Evolutionary conservation across 2,888 invertebrate genomes (phyloP), one percentile per base, ranked within the genome.

Genomic region (Eupithecia subumbrata): DNA sequence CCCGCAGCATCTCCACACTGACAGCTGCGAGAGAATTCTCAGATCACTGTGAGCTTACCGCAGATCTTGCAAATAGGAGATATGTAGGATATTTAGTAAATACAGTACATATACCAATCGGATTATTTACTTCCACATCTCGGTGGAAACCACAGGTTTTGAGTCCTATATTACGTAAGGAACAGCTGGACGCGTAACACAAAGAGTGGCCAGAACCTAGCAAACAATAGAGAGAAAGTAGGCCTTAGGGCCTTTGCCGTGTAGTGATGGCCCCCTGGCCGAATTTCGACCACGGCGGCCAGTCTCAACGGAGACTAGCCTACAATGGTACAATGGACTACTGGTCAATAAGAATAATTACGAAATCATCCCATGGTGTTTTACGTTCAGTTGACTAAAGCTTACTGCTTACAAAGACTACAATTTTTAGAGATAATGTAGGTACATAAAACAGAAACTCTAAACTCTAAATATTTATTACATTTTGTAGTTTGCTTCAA

Each of bases 21-120:
- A 84, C 84, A 84, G 85, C 85, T 86, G 84, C 80, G 84, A 83
- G 82, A 82, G 84, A 86, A 87, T 88, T 89, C 85, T 83, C 87
- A 87, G 88, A 87, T 86, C 88, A 85, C 87, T 89, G 89, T 88
- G 89, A 86, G 85, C 22, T 56, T 56, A 56, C 84, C 87, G 82
- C 84, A 86, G 83, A 79, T 78, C 78, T 80, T 60, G 78, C 75
- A 67, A 81, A 78, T 71, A 73, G 69, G 52, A 73, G 64, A 73
- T 48, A 76, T 76, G 71, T 74, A 75, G 69, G 74, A 69, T 56
- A 11, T 56, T 22, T 22, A 12, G 56, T 22, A 22, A 56, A 56
- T 56, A 56, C 56, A 11, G 22, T n/a, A 22, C 1, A 56, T 11
- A 22, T 56, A 56, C 22, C 11, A 22, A 56, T 22, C 11, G 11